Base-by-base conservation (phyloP, 2,113 vertebrate genomes). In the Craseonycteris thonglongyai region DNA sequence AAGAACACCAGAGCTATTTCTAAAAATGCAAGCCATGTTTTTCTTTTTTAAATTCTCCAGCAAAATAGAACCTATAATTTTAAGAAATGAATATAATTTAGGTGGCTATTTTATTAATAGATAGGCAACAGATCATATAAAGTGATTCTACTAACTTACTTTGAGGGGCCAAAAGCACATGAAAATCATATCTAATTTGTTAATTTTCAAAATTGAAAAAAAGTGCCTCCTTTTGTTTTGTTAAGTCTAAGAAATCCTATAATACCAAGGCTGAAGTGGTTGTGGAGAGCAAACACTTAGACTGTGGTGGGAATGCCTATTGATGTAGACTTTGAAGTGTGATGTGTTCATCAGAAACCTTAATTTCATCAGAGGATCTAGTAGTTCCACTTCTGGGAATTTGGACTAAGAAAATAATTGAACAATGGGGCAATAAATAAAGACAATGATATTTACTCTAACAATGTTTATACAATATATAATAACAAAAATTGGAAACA, bases 71-170 rank as follows among this genome's bases (percentile, higher is more conserved):
- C 33, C 40, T 80, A 54, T 33, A 7, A 40, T 95, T 95, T 95
- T 58, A 85, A 94, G 33, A 87, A 81, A 78, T 4, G 83, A 63
- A 78, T 88, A 58, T 35, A 76, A 74, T 81, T 85, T 91, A 51
- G 56, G 26, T 69, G n/a, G 38, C 35, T 95, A 11, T 72, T 90
- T 90, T 83, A 7, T 54, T 30, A 69, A 69, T 47, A n/a, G 49
- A 83, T 42, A 92, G 68, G 28, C 45, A 96, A 68, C 18, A 72
- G 33, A 56, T 68, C 30, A 28, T 8, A 56, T 58, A 89, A 88
- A 96, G 35, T 78, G 24, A 94, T 59, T 94, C 93, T 89, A 28
- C 15, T 58, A 81, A 74, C 24, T 93, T 88, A 47, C 7, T 74
- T 35, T 8, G 2, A 83, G 86, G 82, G 45, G 59, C 66, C 93